Conservation (phyloP, 2,888 invertebrate genomes). For the Eumacrocentrus americanus region DNA sequence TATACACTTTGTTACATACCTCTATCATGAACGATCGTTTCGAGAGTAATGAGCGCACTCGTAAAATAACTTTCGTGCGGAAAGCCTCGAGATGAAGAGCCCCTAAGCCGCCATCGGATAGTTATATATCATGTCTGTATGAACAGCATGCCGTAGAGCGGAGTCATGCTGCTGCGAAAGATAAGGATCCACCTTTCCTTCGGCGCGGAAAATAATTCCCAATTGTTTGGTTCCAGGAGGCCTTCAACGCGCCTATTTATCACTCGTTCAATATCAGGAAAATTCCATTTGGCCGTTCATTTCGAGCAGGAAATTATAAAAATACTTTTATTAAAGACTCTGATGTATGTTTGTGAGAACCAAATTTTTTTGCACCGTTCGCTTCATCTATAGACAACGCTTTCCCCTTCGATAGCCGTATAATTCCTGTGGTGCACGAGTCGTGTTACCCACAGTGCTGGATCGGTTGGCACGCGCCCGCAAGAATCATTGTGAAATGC, state of each 20-base stretch:
- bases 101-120: neutral
- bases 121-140: neutral
- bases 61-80: neutral
- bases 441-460: constrained; percentile 1
- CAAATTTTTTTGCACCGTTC: too few relatives aligned
- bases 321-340: too few relatives aligned
- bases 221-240: neutral
- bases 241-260: neutral
- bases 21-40: neutral
- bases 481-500: neutral
- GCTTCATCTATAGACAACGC: neutral
- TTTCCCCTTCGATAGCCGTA: constrained; percentile 26
- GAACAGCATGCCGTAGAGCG: neutral
- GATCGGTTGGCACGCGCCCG: neutral
- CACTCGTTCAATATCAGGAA: neutral
- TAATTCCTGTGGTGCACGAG: constrained; percentile 35
- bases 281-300: neutral
- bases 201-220: neutral
- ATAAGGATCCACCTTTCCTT: neutral
- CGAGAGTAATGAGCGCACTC: constrained; percentile 8
- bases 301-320: neutral
- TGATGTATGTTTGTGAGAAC: too few relatives aligned
- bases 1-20: neutral
- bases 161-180: neutral
- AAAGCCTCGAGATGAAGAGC: neutral